Evolutionary conservation across 2,888 invertebrate species (phyloP).

Genomic region (Leptothorax acervorum): DNA sequence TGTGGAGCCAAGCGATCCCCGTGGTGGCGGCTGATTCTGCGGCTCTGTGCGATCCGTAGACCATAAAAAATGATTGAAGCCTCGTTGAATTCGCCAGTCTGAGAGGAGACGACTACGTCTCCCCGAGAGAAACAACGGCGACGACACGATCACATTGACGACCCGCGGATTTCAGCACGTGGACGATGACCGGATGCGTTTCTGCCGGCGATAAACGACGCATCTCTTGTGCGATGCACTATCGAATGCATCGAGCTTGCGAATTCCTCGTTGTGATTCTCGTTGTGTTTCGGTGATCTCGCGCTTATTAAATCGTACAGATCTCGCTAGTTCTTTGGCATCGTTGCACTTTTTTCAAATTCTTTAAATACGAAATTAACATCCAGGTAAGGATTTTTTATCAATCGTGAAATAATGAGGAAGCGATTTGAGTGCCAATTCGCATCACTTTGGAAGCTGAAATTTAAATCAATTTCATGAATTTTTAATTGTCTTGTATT

Average conservation of each 20-base stretch:
- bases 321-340: background rate
- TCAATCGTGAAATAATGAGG: background rate
- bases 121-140: background rate
- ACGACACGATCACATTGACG: constrained; percentile 41
- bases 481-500: background rate
- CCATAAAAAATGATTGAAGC: constrained; percentile 62
- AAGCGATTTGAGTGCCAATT: background rate
- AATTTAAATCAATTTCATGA: background rate
- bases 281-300: background rate
- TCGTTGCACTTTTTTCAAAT: background rate
- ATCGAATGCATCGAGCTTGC: background rate
- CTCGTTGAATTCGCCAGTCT: constrained; percentile 15
- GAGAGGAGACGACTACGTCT: constrained; percentile 23
- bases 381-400: background rate
- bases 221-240: constrained; percentile 15
- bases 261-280: background rate
- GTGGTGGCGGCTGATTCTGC: constrained; percentile 65
- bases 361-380: background rate
- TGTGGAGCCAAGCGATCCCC: constrained; percentile 71
- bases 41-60: constrained; percentile 64
- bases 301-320: background rate
- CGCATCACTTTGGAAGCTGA: background rate
- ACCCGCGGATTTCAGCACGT: constrained; percentile 4
- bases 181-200: constrained; percentile 4
- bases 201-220: constrained; percentile 7